Evolutionary conservation across 2,888 invertebrate genomes (phyloP), one percentile per base, ranked within the genome.

Genomic region (Cyclophora punctaria): DNA sequence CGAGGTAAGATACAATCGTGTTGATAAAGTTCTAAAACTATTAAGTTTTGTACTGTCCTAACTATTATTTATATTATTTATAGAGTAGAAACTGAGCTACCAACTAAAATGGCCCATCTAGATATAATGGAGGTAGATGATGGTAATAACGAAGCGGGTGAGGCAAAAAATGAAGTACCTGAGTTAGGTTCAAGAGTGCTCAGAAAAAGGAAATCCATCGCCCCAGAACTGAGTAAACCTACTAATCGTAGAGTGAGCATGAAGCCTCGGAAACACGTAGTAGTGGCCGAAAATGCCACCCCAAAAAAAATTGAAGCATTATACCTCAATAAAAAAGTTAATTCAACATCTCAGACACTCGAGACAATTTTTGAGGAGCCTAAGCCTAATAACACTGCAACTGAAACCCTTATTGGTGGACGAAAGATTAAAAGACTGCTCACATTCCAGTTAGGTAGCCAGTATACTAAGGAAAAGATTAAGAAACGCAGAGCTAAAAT

Each of bases 301-400:
- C 68, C 77, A 48, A 89, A 83, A 66, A 83, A 89, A 67, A 83
- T 90, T 51, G 89, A 89, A 64, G 88, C 90, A 45, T 80, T 90
- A 58, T 91, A 91, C 68, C 78, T 90, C 42, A 90, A 91, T 62
- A 91, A 90, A 67, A 90, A 78, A 66, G 76, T 90, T 0, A 90
- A 90, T 64, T 78, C 81, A 45, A 58, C 80, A 42, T 80, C 90
- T 47, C 90, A 90, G 62, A 89, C 85, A 52, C 77, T 92, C 62
- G 92, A 92, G 75, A 92, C 92, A 2, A 92, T 92, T 66, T 91
- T 89, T 66, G 92, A 92, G 75, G 92, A 92, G 59, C 88, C 90
- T n/a, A 90, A 87, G 62, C 77, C 81, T 55, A 78, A 63, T 53
- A 77, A 70, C 57, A 84, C 85, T 47, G 4, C 37, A 4, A 71